These are phyloP conservation scores for Parazoanthus atlanticus DNA, from an alignment of 92 coral and sea anemone genomes.

Conservation along the genomic window DNA sequence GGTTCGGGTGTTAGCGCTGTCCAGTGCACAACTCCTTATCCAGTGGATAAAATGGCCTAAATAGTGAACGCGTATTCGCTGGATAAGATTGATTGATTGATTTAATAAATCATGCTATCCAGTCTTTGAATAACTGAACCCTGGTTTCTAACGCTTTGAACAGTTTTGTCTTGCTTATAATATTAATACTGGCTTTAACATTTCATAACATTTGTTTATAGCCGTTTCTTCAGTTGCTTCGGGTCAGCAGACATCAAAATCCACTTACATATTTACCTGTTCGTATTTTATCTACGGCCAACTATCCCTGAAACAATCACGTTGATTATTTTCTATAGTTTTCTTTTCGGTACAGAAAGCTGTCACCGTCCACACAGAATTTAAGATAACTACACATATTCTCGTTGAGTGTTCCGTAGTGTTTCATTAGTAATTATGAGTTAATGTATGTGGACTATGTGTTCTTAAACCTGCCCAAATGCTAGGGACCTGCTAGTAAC, in stretches of 20 bases:
- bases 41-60: not conserved
- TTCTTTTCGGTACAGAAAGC: not conserved
- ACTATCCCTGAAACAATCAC: too few relatives aligned
- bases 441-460: not conserved
- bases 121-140: not conserved
- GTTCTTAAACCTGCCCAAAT: slow-evolving; percentile 8
- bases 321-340: too few relatives aligned
- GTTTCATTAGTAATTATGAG: slow-evolving; percentile 15
- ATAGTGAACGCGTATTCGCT: not conserved
- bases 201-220: too few relatives aligned
- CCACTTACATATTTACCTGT: too few relatives aligned
- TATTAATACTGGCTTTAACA: too few relatives aligned
- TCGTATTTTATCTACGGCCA: too few relatives aligned
- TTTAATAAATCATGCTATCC: too few relatives aligned
- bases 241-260: too few relatives aligned
- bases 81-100: too few relatives aligned
- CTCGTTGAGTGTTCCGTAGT: too few relatives aligned
- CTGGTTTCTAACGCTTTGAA: too few relatives aligned
- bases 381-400: not conserved
- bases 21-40: not conserved
- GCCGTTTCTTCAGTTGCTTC: too few relatives aligned
- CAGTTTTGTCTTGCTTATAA: not conserved
- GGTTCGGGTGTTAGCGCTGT: not conserved
- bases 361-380: not conserved
- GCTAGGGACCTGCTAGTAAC: slow-evolving; percentile 2